Base-by-base conservation (phyloP, 2,113 vertebrate genomes). In the Chrysemys picta region DNA sequence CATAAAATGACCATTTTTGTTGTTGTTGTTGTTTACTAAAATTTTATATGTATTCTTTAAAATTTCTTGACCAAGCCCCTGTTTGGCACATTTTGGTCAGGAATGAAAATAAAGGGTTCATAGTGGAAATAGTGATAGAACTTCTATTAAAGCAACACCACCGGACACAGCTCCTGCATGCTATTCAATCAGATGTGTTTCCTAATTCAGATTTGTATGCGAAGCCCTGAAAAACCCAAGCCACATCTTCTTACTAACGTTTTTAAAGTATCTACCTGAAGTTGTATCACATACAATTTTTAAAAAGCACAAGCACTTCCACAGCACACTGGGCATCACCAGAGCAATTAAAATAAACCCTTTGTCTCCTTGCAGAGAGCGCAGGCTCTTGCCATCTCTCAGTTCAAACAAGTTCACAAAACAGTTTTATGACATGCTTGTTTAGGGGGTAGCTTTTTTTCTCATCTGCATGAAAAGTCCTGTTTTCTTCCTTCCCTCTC, bases 291-390 rank as follows among this genome's bases (percentile, higher is more conserved):
- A 10, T 86, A 80, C 90, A 57, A 93, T 89, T 93, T 72, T 19
- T 84, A 80, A 5, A 1, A 90, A 80, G 94, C 90, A 69, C 90
- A 90, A 83, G 79, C 87, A 35, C 93, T 97, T 97, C 94, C 95
- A 93, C 95, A 98, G 86, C 93, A 85, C 27, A 80, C n/a, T 24
- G 92, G 97, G 89, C 93, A 95, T n/a, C 84, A 87, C 3, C 87
- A 42, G 88, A 97, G 92, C 83, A 29, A 3, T 49, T 6, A 35
- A 93, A 96, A 95, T 21, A 89, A 92, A 92, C 93, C 91, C 89
- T 91, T 91, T 54, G 82, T 92, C 52, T 95, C 93, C 82, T 80
- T 0, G 22, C 0, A 24, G 79, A 52, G 45, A 94, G 93, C 72
- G 24, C 54, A 27, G 88, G 47, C 80, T 80, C 90, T 85, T n/a